Evolutionary conservation across 1,140 invertebrate genomes (phyloP), one percentile per base, ranked within the genome.

Genomic region (Drosophila elegans): DNA sequence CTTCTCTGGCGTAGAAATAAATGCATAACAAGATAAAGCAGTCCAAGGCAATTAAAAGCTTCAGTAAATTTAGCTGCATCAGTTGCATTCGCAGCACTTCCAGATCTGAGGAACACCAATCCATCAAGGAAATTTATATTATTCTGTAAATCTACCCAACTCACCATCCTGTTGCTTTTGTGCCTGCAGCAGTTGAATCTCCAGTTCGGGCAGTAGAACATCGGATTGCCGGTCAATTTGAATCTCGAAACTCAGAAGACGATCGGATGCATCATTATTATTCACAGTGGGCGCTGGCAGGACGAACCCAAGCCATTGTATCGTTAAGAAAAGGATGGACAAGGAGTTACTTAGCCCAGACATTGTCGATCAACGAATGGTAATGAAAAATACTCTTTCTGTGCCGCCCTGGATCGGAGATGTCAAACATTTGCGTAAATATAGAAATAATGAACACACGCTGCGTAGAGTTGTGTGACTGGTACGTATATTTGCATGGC

Each of bases 61-160:
- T 88, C 34, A 88, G 48, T 27, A 86, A 36, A 21, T 88, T 88
- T 3, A 82, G 2, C 32, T 86, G 83, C 54, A 86, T 16, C 27
- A 88, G 36, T 16, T 88, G 61, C 75, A 86, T 82, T 9, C 52
- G 53, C 3, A 76, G 0, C 1, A 73, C 13, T 27, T 49, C 49
- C 3, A 52, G 0, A 46, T 75, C 82, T 86, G 4, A 2, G 10
- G 16, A 3, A 41, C 10, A 16, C 2, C 13, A 1, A 60, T 36
- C 7, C 7, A 5, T 41, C 6, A 12, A 9, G 11, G 4, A 12
- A 34, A 54, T 12, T 3, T 9, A 25, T 36, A 3, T 10, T 2
- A 27, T 52, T 7, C 11, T 9, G 21, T 0, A 0, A 1, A 34
- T 12, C 2, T 2, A 27, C 10, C 4, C 2, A 2, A 44, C 73